Conservation (phyloP, 2,797 vertebrate species). For the Siniperca obscura region DNA sequence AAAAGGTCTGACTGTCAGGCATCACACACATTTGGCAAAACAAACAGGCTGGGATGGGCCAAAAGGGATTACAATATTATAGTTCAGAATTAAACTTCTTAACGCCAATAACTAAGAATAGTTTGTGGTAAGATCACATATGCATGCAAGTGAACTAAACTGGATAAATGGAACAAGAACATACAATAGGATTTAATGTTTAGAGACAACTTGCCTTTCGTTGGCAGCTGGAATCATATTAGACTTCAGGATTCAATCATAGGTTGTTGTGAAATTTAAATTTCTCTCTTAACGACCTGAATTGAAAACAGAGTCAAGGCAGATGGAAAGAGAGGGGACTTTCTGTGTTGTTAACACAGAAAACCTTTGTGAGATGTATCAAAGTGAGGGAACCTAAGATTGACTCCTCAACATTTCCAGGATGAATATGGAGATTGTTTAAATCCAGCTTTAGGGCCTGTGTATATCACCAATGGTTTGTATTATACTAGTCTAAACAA, state of each 20-base stretch:
- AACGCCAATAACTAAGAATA: constrained; percentile 24
- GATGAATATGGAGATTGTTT: constrained; percentile 65
- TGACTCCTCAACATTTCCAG: constrained; percentile 43
- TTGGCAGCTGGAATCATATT: constrained; percentile 33
- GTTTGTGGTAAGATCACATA: constrained; percentile 32
- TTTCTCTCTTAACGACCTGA: constrained; percentile 51
- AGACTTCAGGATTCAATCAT: constrained; percentile 49
- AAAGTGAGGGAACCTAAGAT: constrained; percentile 32
- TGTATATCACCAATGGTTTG: constrained; percentile 54
- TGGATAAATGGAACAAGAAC: constrained; percentile 26
- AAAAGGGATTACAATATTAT: constrained; percentile 24
- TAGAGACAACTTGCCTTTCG: constrained; percentile 17
- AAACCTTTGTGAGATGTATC: constrained; percentile 63
- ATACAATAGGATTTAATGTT: constrained; percentile 28
- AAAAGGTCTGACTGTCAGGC: constrained; percentile 40
- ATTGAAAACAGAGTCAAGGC: constrained; percentile 60
- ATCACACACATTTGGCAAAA: constrained; percentile 44
- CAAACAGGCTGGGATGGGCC: constrained; percentile 14
- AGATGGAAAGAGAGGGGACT: constrained; percentile 43
- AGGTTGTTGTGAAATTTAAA: constrained; percentile 59
- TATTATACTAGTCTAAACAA: constrained; percentile 53
- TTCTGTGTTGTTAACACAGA: constrained; percentile 57
- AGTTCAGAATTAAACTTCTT: constrained; percentile 26
- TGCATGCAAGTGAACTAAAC: constrained; percentile 20
- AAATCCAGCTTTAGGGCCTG: constrained; percentile 18